Conservation (phyloP, 2,797 vertebrate genomes). For the Tarsius wallacei region DNA sequence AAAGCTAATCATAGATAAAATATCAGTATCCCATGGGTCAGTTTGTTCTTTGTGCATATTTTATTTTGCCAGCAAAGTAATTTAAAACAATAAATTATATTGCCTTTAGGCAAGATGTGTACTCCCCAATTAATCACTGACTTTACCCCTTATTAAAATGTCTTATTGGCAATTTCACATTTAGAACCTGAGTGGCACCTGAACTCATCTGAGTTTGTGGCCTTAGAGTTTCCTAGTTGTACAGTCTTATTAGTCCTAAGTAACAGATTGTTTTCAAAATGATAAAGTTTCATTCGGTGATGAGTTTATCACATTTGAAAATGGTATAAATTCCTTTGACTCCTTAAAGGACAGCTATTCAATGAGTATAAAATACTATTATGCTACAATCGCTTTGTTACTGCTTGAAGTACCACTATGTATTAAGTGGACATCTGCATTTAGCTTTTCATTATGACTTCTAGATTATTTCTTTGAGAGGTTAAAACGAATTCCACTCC, state of each 20-base stretch:
- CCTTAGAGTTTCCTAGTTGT: background rate
- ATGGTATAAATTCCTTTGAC: conserved; percentile 65
- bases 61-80: background rate
- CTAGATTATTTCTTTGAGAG: conserved; percentile 82
- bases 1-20: background rate
- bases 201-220: background rate
- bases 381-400: conserved; percentile 69
- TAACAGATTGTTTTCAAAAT: conserved; percentile 56
- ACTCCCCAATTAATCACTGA: background rate
- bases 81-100: background rate
- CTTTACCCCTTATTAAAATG: conserved; percentile 14
- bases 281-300: background rate
- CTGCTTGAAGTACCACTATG: conserved; percentile 73
- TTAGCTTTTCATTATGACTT: conserved; percentile 81
- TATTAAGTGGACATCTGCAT: conserved; percentile 83
- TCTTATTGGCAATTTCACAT: background rate
- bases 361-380: conserved; percentile 74
- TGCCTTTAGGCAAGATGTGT: background rate
- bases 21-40: background rate
- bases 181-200: background rate
- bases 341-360: conserved; percentile 68
- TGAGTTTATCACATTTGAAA: conserved; percentile 63
- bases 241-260: background rate
- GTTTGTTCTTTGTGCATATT: background rate
- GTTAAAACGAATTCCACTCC: conserved; percentile 81